Base-by-base conservation (phyloP, 1,140 invertebrate genomes). In the Octopus sinensis region DNA sequence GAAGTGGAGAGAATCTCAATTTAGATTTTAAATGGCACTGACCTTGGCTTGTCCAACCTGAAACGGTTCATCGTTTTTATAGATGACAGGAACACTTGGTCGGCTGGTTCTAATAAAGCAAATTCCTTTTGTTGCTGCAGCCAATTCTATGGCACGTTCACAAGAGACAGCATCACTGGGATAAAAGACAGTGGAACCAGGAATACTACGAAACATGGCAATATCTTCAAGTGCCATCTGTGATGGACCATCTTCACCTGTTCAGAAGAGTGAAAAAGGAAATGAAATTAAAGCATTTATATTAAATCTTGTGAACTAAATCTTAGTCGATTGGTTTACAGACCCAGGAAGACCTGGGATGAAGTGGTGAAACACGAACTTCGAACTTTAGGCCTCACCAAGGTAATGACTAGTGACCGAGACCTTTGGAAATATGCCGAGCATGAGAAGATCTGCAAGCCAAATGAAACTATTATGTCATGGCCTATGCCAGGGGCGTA, bases 161-260 rank as follows among this genome's bases (percentile, higher is more conserved):
- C 94, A 93, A 68, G 96, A 95, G 9, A 99, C 97, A 4, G 97
- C 98, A 92, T 99, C 98, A 83, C 93, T 93, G 17, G 98, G 98
- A 90, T 99, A 99, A 91, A 99, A 99, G 0, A 99, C 94, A 4
- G 97, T 98, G 81, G 95, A 94, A 75, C 95, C 95, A 62, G 98
- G 97, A 84, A 99, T 94, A 12, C 95, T 90, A 79, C 98, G 93
- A 93, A 99, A 99, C 93, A 99, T 94, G 0, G 97, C 96, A 68
- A 99, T 91, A 91, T 99, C 98, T 92, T 99, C 98, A 0, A 99
- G 92, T 75, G 96, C 98, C 98, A 99, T 99, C 92, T 99, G 98
- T 78, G 96, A 98, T n/a, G 98, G 98, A 6, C 98, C 98, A 92
- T 99, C 98, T 91, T 98, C 97, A 78, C 97, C 96, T 91, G 84